These are phyloP conservation scores for Laothoe populi DNA, from an alignment of 2,888 invertebrate species.

Conservation along the genomic window DNA sequence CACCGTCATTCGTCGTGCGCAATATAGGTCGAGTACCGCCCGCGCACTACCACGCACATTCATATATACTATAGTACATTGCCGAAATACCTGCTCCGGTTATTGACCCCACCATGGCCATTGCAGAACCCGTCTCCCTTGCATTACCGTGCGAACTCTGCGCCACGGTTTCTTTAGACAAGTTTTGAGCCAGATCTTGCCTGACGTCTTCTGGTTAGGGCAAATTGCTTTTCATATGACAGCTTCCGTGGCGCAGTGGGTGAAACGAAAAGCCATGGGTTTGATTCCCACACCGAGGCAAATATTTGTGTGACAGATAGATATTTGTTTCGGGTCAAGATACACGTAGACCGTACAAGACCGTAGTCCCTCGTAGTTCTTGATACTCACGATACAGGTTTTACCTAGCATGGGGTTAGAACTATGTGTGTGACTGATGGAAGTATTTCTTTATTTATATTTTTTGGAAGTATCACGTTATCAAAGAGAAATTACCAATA, in stretches of 20 bases:
- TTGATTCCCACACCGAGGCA: no score
- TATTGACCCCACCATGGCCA: constrained; percentile 66
- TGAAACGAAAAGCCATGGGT: no score
- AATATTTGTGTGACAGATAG: no score
- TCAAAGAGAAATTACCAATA: no score
- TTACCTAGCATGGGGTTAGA: no score
- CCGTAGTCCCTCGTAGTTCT: no score
- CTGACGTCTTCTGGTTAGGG: not conserved
- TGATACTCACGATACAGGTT: no score
- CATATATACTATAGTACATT: constrained; percentile 49
- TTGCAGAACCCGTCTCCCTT: constrained; percentile 51
- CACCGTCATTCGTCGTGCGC: constrained; percentile 44
- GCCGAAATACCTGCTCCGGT: constrained; percentile 74
- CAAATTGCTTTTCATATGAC: constrained; percentile 10
- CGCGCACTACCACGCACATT: constrained; percentile 36
- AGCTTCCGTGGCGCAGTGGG: no score
- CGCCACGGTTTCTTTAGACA: not conserved
- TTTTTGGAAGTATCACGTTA: not conserved
- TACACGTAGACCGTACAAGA: no score
- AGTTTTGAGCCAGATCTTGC: not conserved
- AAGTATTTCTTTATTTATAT: not conserved
- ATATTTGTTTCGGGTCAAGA: no score
- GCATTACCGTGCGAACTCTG: constrained; percentile 4
- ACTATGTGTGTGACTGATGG: no score
- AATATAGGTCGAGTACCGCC: constrained; percentile 40